phyloP scores from a whole-genome alignment of 2,888 invertebrate species.

The Metallyticus violacea region DNA sequence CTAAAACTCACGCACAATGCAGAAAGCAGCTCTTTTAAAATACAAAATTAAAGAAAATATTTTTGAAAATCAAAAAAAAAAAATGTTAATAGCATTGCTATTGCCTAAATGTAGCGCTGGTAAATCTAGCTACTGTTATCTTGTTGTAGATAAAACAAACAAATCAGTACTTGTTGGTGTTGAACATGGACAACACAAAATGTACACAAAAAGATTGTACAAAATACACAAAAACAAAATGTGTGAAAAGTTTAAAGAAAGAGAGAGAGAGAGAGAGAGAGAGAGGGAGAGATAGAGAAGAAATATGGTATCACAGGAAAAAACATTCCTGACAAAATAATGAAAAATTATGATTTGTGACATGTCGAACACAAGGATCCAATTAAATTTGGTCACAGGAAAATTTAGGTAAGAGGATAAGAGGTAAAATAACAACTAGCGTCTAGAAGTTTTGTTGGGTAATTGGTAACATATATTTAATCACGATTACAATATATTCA shows the following conservation, averaged over 20 bases:
- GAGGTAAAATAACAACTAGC: neutral
- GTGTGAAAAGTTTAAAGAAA: neutral
- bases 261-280: too few relatives aligned
- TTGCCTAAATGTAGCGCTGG: neutral
- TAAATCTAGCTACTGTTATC: neutral
- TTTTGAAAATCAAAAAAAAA: too few relatives aligned
- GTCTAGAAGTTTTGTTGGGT: neutral
- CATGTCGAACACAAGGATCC: neutral
- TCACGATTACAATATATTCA: slow-evolving; percentile 18
- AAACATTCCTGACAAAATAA: neutral
- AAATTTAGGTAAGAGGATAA: neutral
- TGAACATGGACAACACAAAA: neutral
- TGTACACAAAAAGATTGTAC: neutral
- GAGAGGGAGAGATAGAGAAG: neutral
- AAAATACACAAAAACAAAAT: neutral
- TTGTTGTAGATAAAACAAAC: neutral
- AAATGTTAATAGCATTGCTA: neutral
- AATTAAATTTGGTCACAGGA: neutral
- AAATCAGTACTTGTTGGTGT: neutral
- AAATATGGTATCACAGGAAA: neutral
- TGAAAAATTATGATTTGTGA: neutral
- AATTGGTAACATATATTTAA: slow-evolving; percentile 5
- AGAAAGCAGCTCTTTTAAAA: neutral
- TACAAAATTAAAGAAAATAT: neutral
- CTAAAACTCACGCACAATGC: neutral